These are phyloP conservation scores for Cynocephalus volans DNA, from an alignment of 2,113 vertebrate species.

Conservation along the genomic window DNA sequence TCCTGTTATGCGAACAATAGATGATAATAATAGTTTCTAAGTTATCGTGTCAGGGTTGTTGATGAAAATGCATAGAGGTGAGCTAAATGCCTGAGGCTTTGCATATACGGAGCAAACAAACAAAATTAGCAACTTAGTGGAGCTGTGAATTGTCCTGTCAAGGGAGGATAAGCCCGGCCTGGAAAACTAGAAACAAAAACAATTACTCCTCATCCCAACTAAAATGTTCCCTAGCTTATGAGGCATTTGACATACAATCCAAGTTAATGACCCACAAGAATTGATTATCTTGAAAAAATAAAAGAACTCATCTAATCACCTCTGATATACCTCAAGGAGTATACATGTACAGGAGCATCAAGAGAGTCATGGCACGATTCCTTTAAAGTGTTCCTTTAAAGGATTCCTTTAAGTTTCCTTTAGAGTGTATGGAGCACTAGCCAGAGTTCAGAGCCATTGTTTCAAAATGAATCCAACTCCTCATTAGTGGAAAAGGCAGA, in stretches of 20 bases:
- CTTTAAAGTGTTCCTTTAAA: no score
- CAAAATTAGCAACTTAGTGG: neutral
- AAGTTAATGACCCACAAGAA: slow-evolving; percentile 1
- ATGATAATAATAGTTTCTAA: slow-evolving; percentile 36
- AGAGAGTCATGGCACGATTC: neutral
- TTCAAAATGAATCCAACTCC: neutral
- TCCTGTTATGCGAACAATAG: slow-evolving; percentile 18
- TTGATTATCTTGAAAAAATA: neutral
- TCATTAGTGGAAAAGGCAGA: neutral
- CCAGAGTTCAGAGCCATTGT: neutral
- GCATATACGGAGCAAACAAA: neutral
- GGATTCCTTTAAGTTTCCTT: neutral
- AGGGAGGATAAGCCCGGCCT: neutral
- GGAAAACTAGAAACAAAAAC: neutral
- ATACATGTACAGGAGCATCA: neutral
- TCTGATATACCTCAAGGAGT: neutral
- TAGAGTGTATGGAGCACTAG: accelerated
- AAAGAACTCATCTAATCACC: neutral
- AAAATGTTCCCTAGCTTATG: neutral
- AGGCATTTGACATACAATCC: neutral
- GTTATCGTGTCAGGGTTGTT: neutral
- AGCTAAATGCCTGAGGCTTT: neutral
- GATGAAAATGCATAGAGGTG: slow-evolving; percentile 10
- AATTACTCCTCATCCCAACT: neutral
- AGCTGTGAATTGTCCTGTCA: neutral